Evolutionary conservation across 2,797 vertebrate genomes (phyloP).

Genomic region (Arremon brunneinucha): DNA sequence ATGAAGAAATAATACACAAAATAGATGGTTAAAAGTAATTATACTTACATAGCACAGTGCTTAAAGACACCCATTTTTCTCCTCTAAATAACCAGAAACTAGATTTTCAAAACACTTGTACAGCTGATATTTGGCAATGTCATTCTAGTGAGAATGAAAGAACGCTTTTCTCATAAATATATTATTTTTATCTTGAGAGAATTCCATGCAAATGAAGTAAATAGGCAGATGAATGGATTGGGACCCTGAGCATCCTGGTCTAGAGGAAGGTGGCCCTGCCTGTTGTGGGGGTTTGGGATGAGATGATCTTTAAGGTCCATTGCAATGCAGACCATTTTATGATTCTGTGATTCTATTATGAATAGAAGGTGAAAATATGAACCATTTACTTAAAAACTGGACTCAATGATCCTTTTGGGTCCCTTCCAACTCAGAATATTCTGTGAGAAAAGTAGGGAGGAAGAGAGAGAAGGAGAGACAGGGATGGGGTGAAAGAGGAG

Average conservation of each 20-base stretch:
- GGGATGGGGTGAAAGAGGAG: neutral
- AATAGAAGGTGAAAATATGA: neutral
- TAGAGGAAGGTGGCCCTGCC: neutral
- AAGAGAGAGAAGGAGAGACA: neutral
- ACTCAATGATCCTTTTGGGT: neutral
- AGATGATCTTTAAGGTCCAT: neutral
- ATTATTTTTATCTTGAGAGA: neutral
- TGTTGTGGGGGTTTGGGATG: fast-evolving
- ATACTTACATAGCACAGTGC: neutral
- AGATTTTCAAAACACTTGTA: constrained; percentile 8
- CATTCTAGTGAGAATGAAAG: neutral
- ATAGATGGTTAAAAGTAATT: constrained; percentile 19
- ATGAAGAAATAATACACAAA: constrained; percentile 3
- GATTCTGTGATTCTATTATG: neutral
- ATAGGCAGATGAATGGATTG: neutral
- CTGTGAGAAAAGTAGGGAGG: neutral
- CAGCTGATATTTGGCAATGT: neutral
- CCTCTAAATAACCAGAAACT: neutral
- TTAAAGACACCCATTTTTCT: neutral
- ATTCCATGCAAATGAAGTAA: neutral
- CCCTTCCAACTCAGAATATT: neutral
- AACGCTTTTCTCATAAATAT: neutral
- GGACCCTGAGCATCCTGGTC: neutral
- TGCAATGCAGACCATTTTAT: neutral
- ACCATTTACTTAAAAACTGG: neutral